phyloP scores from a whole-genome alignment of 2,888 invertebrate genomes.

The Biston betularia region DNA sequence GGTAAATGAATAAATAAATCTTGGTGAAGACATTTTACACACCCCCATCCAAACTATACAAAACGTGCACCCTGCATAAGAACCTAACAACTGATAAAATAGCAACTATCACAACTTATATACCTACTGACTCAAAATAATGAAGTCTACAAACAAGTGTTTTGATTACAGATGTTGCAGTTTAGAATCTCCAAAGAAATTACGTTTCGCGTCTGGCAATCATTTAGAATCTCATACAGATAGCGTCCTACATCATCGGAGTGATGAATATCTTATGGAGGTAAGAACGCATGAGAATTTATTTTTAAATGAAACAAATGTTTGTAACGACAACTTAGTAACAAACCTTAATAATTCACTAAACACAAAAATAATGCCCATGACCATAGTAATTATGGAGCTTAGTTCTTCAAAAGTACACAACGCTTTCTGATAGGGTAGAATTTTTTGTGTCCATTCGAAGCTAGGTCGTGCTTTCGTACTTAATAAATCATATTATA shows the following conservation, averaged over 20 bases:
- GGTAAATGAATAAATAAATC: conserved; percentile 53
- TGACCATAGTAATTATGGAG: no score
- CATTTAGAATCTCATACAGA: conserved; percentile 87
- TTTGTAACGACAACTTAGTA: no score
- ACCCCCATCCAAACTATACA: not conserved
- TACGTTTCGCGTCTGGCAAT: conserved; percentile 91
- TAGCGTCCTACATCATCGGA: conserved; percentile 79
- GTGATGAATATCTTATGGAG: conserved; percentile 83
- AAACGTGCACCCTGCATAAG: not conserved
- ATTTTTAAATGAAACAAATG: not conserved
- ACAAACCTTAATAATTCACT: no score
- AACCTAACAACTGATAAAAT: no score
- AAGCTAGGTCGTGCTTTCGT: not conserved
- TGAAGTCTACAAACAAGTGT: not conserved
- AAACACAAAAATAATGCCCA: no score
- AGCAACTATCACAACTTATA: no score
- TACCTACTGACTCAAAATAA: no score
- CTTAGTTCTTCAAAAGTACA: no score
- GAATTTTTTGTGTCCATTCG: not conserved
- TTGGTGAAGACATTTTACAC: no score
- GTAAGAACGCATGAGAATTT: conserved; percentile 51
- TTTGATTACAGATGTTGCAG: conserved; percentile 88
- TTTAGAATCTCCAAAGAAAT: conserved; percentile 93
- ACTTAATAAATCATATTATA: not conserved
- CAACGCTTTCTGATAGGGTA: no score